Base-by-base conservation (phyloP, 2,113 vertebrate genomes). In the Tichodroma muraria region DNA sequence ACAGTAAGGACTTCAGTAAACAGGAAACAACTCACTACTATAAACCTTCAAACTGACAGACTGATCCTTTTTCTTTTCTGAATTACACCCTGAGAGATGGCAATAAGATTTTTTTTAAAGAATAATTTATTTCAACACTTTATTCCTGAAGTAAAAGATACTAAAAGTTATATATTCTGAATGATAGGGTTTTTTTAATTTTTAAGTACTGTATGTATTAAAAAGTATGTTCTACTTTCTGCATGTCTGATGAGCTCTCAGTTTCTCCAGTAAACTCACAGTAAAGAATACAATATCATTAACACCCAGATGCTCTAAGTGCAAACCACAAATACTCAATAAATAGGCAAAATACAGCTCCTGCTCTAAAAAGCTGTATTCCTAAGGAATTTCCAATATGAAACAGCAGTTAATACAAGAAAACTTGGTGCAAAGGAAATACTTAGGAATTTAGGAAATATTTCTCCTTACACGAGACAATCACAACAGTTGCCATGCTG, bases 141-240 rank as follows among this genome's bases (percentile, higher is more conserved):
- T 37, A 72, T n/a, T 90, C 35, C 30, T 72, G 23, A 87, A 13
- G 61, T 30, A 80, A 76, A 82, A 31, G 5, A 10, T 54, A 79
- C 15, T 24, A 71, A 31, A 50, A 79, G 8, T 27, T 50, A 60
- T 3, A 45, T 1, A 44, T 60, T 60, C 70, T 42, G 30, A 85
- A 65, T 31, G 2, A 22, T 15, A 40, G 5, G 4, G 6, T 4
- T 23, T 44, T 28, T 13, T 0, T n/a, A 76, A 14, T 17, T 24
- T 53, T 59, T 4, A 89, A 77, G 7, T 49, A 52, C 17, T 65
- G 2, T 15, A 81, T 44, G 23, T 47, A 17, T 44, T 25, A 21
- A 40, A 80, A 77, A 71, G 16, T 11, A 23, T 45, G 37, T 8
- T 56, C 30, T 85, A 40, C 21, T 73, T 75, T 75, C 65, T 65